These are phyloP conservation scores for Noturus placidus DNA, from an alignment of 2,113 vertebrate species.

Conservation along the genomic window DNA sequence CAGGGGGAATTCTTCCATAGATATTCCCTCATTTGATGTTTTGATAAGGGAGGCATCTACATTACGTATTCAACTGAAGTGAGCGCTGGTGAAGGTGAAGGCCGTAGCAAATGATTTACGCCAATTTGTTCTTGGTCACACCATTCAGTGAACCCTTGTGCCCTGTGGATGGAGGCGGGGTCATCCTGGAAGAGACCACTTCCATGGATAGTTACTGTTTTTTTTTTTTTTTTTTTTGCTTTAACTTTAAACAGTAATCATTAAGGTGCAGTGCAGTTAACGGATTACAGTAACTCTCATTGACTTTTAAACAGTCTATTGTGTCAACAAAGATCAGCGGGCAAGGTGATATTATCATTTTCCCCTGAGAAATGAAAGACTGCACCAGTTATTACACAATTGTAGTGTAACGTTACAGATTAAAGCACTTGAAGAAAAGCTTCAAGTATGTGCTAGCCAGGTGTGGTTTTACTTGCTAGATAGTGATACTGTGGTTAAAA, in stretches of 20 bases:
- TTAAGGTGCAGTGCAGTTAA: neutral
- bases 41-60: neutral
- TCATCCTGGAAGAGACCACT: neutral
- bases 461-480: neutral
- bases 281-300: neutral
- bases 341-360: neutral
- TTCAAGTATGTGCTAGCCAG: no score
- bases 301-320: neutral
- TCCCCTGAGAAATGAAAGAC: neutral
- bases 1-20: neutral
- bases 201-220: neutral
- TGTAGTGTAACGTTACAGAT: neutral
- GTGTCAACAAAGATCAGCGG: neutral
- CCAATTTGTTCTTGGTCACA: neutral
- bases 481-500: neutral
- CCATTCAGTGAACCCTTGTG: neutral
- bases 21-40: neutral
- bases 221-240: neutral
- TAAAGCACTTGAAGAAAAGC: neutral
- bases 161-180: neutral
- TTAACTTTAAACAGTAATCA: neutral
- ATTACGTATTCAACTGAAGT: neutral
- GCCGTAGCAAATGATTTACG: neutral
- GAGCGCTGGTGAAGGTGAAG: neutral
- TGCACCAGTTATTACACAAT: neutral